Conservation (phyloP, 2,797 vertebrate genomes). For the Dicrostonyx torquatus region DNA sequence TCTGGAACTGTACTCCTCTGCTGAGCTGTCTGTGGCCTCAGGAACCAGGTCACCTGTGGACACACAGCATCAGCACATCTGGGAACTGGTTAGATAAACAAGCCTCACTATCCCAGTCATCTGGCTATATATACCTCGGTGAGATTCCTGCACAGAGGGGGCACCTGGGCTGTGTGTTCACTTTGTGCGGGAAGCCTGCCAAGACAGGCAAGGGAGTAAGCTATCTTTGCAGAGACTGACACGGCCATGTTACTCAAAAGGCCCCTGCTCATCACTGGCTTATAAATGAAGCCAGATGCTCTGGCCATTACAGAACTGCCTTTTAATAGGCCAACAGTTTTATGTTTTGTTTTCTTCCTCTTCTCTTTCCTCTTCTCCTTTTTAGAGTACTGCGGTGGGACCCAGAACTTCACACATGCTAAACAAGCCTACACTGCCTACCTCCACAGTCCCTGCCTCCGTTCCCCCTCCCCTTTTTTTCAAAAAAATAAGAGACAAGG, state of each 20-base stretch:
- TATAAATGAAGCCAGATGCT: neutral
- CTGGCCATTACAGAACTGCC: neutral
- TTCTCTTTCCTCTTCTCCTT: neutral
- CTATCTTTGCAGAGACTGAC: neutral
- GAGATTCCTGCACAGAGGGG: neutral
- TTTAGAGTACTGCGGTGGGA: neutral
- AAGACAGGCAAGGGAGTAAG: neutral
- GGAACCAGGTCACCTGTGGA: neutral
- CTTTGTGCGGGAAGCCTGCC: neutral
- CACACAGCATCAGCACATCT: neutral
- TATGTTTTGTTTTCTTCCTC: neutral
- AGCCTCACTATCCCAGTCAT: neutral
- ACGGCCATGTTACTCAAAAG: neutral
- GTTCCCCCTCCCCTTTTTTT: neutral
- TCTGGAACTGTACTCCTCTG: neutral
- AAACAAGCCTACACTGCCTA: neutral
- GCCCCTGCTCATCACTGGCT: neutral
- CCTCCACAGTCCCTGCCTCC: neutral
- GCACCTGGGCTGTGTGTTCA: neutral
- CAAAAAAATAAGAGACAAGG: neutral
- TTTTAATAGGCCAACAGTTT: neutral
- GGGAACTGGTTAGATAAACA: neutral
- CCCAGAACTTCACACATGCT: neutral
- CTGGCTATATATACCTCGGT: neutral
- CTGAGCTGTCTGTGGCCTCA: neutral